phyloP scores from a whole-genome alignment of 2,113 vertebrate genomes.

The Edolisoma coerulescens region DNA sequence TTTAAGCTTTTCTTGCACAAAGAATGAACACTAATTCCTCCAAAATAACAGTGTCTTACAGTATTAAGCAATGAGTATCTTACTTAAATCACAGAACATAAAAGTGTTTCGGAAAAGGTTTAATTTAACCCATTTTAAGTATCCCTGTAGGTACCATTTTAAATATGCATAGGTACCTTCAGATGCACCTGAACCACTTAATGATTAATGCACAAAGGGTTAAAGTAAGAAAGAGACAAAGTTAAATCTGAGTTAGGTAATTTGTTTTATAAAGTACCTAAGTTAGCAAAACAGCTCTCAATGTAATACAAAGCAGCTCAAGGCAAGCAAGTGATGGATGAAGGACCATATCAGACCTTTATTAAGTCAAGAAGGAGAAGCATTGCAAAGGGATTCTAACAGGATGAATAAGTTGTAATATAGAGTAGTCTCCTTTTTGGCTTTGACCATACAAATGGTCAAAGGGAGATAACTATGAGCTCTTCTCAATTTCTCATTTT shows the following conservation, averaged over 20 bases:
- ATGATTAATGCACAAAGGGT: not conserved
- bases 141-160: not conserved
- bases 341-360: not conserved
- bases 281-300: not conserved
- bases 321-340: not conserved
- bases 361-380: not conserved
- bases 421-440: not conserved
- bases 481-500: not conserved
- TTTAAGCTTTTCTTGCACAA: not conserved
- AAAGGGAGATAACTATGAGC: not conserved
- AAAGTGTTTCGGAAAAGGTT: not conserved
- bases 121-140: not conserved
- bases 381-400: not conserved
- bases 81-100: not conserved
- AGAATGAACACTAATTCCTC: not conserved
- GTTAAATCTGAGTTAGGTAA: not conserved
- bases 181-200: not conserved
- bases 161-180: not conserved
- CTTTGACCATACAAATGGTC: not conserved
- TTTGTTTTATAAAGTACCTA: not conserved
- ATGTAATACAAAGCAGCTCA: not conserved
- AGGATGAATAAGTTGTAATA: not conserved
- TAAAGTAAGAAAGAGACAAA: not conserved
- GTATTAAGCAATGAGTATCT: not conserved
- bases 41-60: not conserved